Conservation (phyloP, 2,888 invertebrate species). For the Calliopum simillimum region DNA sequence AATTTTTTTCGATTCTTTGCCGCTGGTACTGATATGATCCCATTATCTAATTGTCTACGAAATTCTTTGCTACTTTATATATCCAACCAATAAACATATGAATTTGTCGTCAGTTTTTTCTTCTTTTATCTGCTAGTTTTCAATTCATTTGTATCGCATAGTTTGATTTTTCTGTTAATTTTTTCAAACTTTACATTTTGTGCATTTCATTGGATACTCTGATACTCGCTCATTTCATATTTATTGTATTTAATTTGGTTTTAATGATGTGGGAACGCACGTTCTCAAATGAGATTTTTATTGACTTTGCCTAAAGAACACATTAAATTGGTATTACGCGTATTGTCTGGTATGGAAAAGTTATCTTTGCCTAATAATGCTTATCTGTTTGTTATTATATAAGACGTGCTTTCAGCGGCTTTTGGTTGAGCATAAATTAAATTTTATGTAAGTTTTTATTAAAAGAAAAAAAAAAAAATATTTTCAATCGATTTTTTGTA, state of each 20-base stretch:
- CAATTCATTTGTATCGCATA: neutral
- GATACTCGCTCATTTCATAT: no score
- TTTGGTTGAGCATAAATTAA: no score
- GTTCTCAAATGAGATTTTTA: conserved; percentile 14
- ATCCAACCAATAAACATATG: conserved; percentile 9
- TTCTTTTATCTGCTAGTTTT: conserved; percentile 13
- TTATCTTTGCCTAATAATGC: no score
- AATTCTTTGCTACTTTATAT: neutral
- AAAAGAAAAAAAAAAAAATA: no score
- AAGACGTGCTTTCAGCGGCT: no score
- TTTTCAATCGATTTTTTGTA: no score
- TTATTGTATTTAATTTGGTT: conserved; percentile 42
- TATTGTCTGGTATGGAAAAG: no score
- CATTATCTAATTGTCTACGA: no score
- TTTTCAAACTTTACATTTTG: conserved; percentile 23
- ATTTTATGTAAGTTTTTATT: no score
- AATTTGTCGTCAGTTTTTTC: conserved; percentile 53
- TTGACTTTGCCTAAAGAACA: neutral
- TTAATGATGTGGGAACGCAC: conserved; percentile 60
- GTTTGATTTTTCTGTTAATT: conserved; percentile 15
- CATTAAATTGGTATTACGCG: neutral
- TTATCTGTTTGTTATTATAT: no score
- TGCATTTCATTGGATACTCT: neutral
- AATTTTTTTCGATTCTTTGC: neutral
- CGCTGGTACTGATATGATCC: neutral